phyloP scores from a whole-genome alignment of 2,797 vertebrate genomes.

The Moxostoma hubbsi region DNA sequence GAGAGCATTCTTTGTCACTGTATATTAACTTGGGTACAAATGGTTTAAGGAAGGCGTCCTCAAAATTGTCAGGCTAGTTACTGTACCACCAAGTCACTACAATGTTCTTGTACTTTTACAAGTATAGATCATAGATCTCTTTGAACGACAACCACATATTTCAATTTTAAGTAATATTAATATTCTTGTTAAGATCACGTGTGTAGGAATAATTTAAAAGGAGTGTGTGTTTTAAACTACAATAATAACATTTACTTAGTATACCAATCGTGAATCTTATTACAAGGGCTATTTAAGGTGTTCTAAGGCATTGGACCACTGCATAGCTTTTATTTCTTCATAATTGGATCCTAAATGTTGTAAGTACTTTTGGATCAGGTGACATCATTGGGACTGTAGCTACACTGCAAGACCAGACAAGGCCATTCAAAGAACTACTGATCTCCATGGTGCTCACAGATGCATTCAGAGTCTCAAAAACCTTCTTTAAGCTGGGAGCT shows the following conservation, averaged over 20 bases:
- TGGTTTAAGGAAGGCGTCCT: neutral
- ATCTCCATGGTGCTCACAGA: constrained; percentile 24
- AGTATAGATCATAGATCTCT: too few relatives aligned
- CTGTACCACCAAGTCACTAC: too few relatives aligned
- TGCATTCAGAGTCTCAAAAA: constrained; percentile 24
- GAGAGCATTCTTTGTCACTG: constrained; percentile 4
- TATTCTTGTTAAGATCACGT: too few relatives aligned
- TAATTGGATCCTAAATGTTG: constrained; percentile 15
- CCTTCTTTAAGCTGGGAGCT: constrained; percentile 45
- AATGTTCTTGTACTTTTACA: too few relatives aligned
- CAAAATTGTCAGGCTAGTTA: too few relatives aligned
- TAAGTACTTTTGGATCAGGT: constrained; percentile 19
- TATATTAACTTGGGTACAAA: neutral
- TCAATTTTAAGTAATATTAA: too few relatives aligned
- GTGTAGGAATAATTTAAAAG: too few relatives aligned
- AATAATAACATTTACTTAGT: too few relatives aligned
- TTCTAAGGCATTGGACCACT: neutral
- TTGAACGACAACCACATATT: too few relatives aligned
- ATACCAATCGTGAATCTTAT: too few relatives aligned
- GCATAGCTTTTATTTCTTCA: constrained; percentile 11
- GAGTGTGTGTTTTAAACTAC: too few relatives aligned
- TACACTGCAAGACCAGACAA: constrained; percentile 31
- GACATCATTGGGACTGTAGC: constrained; percentile 26
- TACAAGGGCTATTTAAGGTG: neutral
- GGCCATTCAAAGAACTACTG: constrained; percentile 32